These are phyloP conservation scores for Patagioenas fasciata DNA, from an alignment of 2,113 vertebrate species.

Conservation along the genomic window DNA sequence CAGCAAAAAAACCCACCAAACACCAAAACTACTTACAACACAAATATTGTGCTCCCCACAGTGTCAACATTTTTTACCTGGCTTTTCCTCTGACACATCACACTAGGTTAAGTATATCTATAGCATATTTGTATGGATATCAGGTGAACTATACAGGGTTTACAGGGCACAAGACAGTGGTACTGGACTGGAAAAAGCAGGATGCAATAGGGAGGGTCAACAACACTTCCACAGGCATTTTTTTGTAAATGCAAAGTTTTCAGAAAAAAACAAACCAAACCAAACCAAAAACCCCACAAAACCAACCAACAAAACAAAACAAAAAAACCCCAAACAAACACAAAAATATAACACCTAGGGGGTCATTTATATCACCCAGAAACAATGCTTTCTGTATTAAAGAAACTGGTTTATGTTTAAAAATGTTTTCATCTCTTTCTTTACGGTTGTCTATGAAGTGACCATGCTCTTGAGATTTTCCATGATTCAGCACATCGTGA, in stretches of 20 bases:
- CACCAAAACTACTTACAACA: neutral
- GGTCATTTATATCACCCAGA: neutral
- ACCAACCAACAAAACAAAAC: too few species aligned
- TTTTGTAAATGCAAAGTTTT: neutral
- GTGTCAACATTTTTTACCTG: neutral
- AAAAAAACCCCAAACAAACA: too few species aligned
- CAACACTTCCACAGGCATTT: neutral
- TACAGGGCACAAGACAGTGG: too few species aligned
- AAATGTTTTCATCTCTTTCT: neutral
- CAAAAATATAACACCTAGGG: too few species aligned
- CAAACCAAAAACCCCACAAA: too few species aligned
- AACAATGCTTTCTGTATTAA: neutral
- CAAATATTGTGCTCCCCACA: neutral
- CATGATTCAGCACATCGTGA: neutral
- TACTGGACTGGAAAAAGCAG: neutral
- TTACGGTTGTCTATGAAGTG: neutral
- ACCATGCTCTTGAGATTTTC: neutral
- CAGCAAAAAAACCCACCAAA: neutral
- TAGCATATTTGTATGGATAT: too few species aligned
- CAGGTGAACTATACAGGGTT: too few species aligned
- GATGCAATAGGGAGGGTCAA: neutral
- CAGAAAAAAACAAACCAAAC: neutral
- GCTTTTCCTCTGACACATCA: neutral
- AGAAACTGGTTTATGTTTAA: neutral
- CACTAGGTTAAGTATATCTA: neutral